Evolutionary conservation across 1,140 invertebrate species (phyloP), one percentile per base, ranked within the genome.

Genomic region (Steinernema khuongi): DNA sequence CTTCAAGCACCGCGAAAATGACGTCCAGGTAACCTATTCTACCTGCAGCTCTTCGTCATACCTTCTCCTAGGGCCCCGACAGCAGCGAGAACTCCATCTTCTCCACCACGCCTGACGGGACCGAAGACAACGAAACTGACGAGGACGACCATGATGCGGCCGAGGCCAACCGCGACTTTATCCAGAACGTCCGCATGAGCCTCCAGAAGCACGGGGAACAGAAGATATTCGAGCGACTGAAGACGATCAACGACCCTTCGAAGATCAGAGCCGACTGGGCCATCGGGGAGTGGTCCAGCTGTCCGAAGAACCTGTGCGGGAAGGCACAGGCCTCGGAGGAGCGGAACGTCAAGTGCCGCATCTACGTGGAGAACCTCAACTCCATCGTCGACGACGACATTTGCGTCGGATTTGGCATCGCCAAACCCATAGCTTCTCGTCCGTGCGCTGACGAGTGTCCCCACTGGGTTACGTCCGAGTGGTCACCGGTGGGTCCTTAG

Each of bases 401-500:
- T 66, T 83, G 82, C 76, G 79, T 72, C 50, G 32, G 67, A 18
- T 83, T 85, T 32, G 82, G 80, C 28, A 70, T 78, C 1, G 22
- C 44, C 31, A 28, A 74, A 17, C 83, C 83, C 11, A 76, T 77
- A 19, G 74, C 79, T 29, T 74, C 78, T n/a, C 73, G 73, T 22
- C 66, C 80, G 18, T 83, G 82, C 72, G 60, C 74, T 43, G 67
- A 43, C 41, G 74, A 79, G n/a, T 83, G 82, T 71, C 81, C 82
- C 2, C 32, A 73, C 30, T 83, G 82, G 82, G 80, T 80, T 33
- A 74, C 69, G n/a, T 66, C 67, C 26, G 71, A 82, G 17, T 83
- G 82, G 82, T 77, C 73, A 26, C 76, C 79, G 31, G 71, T 75
- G 22, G 19, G 33, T 19, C 22, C 32, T 0, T 1, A 1, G 18